Base-by-base conservation (phyloP, 2,113 vertebrate genomes). In the Nanger granti region DNA sequence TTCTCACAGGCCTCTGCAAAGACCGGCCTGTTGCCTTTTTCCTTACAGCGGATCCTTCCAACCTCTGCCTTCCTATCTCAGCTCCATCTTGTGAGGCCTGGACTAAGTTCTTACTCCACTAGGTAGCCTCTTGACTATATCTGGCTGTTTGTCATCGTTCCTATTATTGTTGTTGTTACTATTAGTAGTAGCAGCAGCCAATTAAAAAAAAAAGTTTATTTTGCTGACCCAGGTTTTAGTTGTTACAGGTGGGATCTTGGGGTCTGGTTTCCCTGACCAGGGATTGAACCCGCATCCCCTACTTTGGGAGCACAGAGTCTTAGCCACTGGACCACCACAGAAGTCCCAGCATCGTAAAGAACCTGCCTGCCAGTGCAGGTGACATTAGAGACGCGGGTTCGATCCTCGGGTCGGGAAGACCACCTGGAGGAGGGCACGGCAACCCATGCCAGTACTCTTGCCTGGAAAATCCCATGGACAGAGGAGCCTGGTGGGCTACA, bases 331-430 rank as follows among this genome's bases (percentile, higher is more conserved):
- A 52, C 17, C 1, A 2, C 17, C 8, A 52, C 44, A 49, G 47
- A 52, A 52, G 41, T 41, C 8, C 28, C 47, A 49, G 79, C 41
- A 44, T 22, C 1, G 3, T 79, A 44, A 76, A 79, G 73, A 44
- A 44, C 12, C 24, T 0, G 3, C 37, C 37, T 44, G 11, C 24
- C 73, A 44, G 24, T 28, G 73, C 73, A 79, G 37, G 37, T 41
- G 73, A 44, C 73, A 28, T 28, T 13, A 28, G 73, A 79, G 22
- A 79, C 0, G 24, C 0, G 0, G 37, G 41, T 44, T 79, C 1
- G 5, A 44, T 79, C 73, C 37, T 44, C 44, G 24, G 73, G 37
- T 79, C 0, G 2, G 73, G 73, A 79, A 79, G 73, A 44, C 10
- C 73, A 26, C 24, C 73, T 73, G 12, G 37, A 79, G 24, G 41